A percentile compares a stretch with the other conserved stretches of the same genome.
Evolutionary conservation across 2,888 invertebrate genomes (phyloP).

Genomic region (Xestia rhomboidea): DNA sequence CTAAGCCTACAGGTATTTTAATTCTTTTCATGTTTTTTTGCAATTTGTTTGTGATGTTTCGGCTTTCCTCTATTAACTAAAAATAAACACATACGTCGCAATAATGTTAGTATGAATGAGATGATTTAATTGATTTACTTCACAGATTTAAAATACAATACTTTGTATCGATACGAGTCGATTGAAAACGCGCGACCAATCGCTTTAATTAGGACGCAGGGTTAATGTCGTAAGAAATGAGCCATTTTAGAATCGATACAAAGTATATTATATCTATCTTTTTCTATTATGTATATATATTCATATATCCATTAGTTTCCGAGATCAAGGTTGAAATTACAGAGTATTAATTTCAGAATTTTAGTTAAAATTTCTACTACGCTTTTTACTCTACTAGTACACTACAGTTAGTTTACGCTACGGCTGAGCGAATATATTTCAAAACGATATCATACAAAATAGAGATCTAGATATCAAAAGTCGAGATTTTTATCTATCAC

Average conservation of each 20-base stretch:
- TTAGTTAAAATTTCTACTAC: slow-evolving; percentile 18
- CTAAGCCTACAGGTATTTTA: too few species aligned
- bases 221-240: background rate
- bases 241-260: background rate
- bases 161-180: background rate
- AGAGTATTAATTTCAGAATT: slow-evolving; percentile 55
- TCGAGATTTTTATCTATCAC: slow-evolving; percentile 43
- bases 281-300: background rate
- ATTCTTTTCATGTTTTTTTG: background rate
- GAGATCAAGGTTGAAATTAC: slow-evolving; percentile 45
- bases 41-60: background rate
- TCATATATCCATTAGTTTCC: slow-evolving; percentile 9
- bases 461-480: slow-evolving; percentile 31
- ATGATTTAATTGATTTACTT: background rate
- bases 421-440: slow-evolving; percentile 57
- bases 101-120: slow-evolving; percentile 14
- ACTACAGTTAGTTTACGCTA: slow-evolving; percentile 52
- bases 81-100: background rate
- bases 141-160: background rate
- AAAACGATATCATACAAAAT: slow-evolving; percentile 28
- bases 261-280: background rate
- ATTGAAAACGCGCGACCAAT: background rate
- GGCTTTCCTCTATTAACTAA: background rate
- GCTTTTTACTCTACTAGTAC: slow-evolving; percentile 43
- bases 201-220: background rate